Conservation (phyloP, 2,888 invertebrate genomes). For the Capitulum mitella region DNA sequence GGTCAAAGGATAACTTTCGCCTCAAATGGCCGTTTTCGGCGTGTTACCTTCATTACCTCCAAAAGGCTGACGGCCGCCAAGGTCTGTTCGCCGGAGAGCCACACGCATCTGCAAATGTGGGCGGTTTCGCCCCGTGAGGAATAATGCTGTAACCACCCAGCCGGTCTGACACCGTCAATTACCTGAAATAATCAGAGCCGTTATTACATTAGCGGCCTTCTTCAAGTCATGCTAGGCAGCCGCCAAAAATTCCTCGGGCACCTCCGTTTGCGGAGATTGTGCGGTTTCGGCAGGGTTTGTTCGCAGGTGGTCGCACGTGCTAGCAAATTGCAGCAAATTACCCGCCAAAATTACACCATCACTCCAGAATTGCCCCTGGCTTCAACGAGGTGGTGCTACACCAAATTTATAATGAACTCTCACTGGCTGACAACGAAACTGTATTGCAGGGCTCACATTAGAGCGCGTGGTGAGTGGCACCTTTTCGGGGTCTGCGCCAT, state of each 20-base stretch:
- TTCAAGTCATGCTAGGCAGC: neutral
- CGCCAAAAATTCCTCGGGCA: neutral
- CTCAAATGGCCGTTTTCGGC: neutral
- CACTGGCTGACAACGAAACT: too few relatives aligned
- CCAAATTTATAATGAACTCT: too few relatives aligned
- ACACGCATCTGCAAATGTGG: neutral
- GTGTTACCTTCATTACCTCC: neutral
- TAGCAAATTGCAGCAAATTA: neutral
- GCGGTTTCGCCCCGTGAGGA: neutral
- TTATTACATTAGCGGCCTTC: neutral
- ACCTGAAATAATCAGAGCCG: neutral
- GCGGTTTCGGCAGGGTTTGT: neutral
- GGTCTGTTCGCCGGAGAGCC: neutral
- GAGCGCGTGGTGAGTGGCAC: too few relatives aligned
- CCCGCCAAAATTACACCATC: neutral
- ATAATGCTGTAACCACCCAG: neutral
- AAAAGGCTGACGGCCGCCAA: neutral
- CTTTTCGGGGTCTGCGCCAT: too few relatives aligned
- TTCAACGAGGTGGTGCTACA: too few relatives aligned
- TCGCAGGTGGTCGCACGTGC: slow-evolving; percentile 5
- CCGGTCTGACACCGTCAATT: neutral
- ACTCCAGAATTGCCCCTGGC: neutral
- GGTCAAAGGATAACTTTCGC: neutral
- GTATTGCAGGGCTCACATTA: too few relatives aligned
- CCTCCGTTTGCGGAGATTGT: neutral